phyloP scores from a whole-genome alignment of 2,888 invertebrate species.

The Netelia fuscicornis region DNA sequence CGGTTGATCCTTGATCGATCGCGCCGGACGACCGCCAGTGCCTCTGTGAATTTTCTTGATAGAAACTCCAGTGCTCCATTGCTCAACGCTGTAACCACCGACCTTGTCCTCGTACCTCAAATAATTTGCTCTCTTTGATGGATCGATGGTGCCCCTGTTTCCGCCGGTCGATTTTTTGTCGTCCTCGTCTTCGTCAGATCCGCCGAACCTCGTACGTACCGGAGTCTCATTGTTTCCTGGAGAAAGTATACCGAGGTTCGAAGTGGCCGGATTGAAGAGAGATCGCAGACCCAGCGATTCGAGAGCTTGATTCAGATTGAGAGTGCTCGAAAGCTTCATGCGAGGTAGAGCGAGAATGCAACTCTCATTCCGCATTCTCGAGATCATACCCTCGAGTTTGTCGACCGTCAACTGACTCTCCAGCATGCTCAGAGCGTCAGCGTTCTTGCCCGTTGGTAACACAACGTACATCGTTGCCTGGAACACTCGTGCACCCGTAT shows the following conservation, averaged over 20 bases:
- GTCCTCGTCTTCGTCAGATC: conserved; percentile 20
- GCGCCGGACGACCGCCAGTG: too few relatives aligned
- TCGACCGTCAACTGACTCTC: conserved; percentile 85
- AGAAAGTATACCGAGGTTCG: conserved; percentile 90
- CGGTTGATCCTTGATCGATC: conserved; percentile 21
- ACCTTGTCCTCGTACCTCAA: conserved; percentile 77
- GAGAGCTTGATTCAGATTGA: conserved; percentile 87
- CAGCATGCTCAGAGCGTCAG: conserved; percentile 85
- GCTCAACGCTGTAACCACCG: conserved; percentile 75
- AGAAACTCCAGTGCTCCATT: conserved; percentile 78
- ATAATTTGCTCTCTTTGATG: conserved; percentile 63
- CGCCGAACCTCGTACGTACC: conserved; percentile 72
- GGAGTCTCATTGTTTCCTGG: conserved; percentile 81
- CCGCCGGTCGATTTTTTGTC: conserved; percentile 20
- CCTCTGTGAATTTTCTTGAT: conserved; percentile 69
- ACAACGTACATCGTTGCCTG: conserved; percentile 88
- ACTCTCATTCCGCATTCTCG: conserved; percentile 84
- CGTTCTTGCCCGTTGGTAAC: conserved; percentile 87
- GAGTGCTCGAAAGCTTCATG: conserved; percentile 89
- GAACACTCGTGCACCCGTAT: conserved; percentile 14
- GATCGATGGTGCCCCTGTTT: conserved; percentile 23
- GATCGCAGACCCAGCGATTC: conserved; percentile 87
- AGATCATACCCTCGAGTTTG: conserved; percentile 86
- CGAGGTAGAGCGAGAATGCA: conserved; percentile 89
- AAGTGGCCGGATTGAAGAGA: conserved; percentile 87